These are phyloP conservation scores for Volucella inanis DNA, from an alignment of 2,888 invertebrate species.

Conservation along the genomic window DNA sequence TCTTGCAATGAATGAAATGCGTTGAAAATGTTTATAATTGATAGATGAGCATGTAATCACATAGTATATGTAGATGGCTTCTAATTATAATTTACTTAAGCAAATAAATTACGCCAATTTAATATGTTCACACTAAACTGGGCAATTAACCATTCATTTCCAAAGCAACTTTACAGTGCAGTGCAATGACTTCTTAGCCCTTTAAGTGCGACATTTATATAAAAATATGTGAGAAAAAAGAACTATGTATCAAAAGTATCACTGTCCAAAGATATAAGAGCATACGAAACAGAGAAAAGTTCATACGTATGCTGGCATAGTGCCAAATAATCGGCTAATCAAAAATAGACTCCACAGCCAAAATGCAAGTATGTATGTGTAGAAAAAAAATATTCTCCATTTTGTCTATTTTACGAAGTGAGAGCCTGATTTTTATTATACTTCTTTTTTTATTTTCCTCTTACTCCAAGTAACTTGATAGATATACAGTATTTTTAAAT, in stretches of 20 bases:
- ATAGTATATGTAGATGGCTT: no score
- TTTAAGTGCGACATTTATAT: conserved; percentile 49
- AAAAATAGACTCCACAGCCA: conserved; percentile 67
- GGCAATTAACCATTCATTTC: conserved; percentile 47
- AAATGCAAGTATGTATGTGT: conserved; percentile 18
- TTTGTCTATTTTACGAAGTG: conserved; percentile 49
- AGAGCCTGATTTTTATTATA: conserved; percentile 9
- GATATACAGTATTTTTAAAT: conserved; percentile 40
- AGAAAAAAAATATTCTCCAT: conserved; percentile 46
- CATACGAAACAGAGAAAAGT: conserved; percentile 57
- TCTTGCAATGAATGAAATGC: no score
- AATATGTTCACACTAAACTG: not conserved
- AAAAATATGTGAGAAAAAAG: conserved; percentile 48
- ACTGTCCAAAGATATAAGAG: conserved; percentile 38
- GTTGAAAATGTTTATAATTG: no score
- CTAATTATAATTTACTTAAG: not conserved
- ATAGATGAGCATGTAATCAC: no score
- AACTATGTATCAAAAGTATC: not conserved
- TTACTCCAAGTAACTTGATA: conserved; percentile 37
- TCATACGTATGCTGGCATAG: conserved; percentile 36
- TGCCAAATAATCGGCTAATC: conserved; percentile 69
- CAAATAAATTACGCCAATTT: conserved; percentile 1
- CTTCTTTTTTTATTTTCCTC: conserved; percentile 17
- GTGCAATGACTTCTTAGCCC: conserved; percentile 57
- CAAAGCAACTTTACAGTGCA: conserved; percentile 59